A percentile compares a stretch with the other conserved stretches of the same genome.
Evolutionary conservation across 2,888 invertebrate species (phyloP).

Genomic region (Ophion ellenae): DNA sequence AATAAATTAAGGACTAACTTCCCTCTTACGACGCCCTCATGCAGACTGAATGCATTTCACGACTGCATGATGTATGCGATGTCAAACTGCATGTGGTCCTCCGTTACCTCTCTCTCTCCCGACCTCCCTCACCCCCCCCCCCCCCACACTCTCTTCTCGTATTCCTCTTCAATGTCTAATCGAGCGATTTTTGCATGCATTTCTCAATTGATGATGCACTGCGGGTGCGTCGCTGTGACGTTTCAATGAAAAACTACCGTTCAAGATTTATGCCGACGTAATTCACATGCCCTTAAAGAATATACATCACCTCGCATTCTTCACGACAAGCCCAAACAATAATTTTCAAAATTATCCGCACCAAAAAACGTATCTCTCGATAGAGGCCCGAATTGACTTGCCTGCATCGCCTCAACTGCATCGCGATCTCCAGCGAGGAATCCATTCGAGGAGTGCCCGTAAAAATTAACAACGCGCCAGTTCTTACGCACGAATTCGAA

Average conservation of each 20-base stretch:
- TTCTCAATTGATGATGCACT: constrained; percentile 53
- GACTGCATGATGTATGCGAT: constrained; percentile 59
- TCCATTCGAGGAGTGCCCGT: no score
- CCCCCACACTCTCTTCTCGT: not conserved
- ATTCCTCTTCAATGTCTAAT: constrained; percentile 31
- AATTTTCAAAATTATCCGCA: no score
- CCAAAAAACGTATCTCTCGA: not conserved
- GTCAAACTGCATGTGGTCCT: constrained; percentile 63
- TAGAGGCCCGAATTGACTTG: not conserved
- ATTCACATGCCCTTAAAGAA: no score
- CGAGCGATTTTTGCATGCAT: constrained; percentile 50
- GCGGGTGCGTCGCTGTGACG: constrained; percentile 19
- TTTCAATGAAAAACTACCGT: constrained; percentile 1
- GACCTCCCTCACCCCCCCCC: constrained; percentile 24
- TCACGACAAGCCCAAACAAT: no score
- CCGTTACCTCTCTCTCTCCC: constrained; percentile 40
- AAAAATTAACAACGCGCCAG: no score
- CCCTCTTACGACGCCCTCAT: constrained; percentile 74
- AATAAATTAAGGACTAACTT: constrained; percentile 76
- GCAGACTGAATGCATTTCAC: constrained; percentile 64
- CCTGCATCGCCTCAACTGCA: not conserved
- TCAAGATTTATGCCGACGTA: not conserved
- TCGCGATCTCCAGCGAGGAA: constrained; percentile 20
- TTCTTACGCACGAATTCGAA: no score
- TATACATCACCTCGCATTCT: no score